A percentile compares a stretch with the other conserved stretches of the same genome.
Evolutionary conservation across 1,140 invertebrate species (phyloP).

Genomic region (Aphidius ervi): DNA sequence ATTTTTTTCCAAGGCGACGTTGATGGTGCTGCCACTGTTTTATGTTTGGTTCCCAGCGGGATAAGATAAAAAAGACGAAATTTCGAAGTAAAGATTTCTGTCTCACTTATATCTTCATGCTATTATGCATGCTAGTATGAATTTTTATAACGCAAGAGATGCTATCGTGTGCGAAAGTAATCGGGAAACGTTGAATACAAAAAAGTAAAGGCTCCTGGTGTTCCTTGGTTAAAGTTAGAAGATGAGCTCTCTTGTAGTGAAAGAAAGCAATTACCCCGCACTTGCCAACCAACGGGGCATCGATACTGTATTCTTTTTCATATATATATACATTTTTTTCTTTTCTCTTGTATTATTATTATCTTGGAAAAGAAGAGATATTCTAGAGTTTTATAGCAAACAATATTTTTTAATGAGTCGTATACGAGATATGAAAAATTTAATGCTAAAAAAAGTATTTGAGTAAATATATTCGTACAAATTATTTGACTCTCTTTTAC

Average conservation of each 20-base stretch:
- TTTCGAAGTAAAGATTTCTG: constrained; percentile 33
- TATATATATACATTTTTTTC: not conserved
- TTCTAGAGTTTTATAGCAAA: constrained; percentile 16
- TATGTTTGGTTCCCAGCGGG: constrained; percentile 18
- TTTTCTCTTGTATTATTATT: constrained; percentile 2
- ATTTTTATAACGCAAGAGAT: constrained; percentile 49
- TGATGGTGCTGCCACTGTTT: constrained; percentile 23
- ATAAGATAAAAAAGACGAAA: constrained; percentile 34
- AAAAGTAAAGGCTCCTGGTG: constrained; percentile 17
- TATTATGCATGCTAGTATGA: constrained; percentile 33
- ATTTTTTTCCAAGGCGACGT: constrained; percentile 31
- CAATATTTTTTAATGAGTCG: constrained; percentile 22
- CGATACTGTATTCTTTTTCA: constrained; percentile 12
- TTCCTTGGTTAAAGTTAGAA: constrained; percentile 20
- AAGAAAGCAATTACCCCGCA: constrained; percentile 24
- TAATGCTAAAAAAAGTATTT: constrained; percentile 1
- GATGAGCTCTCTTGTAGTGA: constrained; percentile 9
- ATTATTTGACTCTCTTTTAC: not conserved
- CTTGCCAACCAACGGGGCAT: constrained; percentile 17
- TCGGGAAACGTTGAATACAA: constrained; percentile 22
- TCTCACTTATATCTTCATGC: constrained; percentile 4
- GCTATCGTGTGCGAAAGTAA: constrained; percentile 36
- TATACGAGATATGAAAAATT: constrained; percentile 22
- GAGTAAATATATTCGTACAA: constrained; percentile 3
- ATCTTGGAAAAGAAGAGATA: constrained; percentile 6